Evolutionary conservation across 2,797 vertebrate species (phyloP), one percentile per base, ranked within the genome.

Genomic region (Pitangus sulphuratus): DNA sequence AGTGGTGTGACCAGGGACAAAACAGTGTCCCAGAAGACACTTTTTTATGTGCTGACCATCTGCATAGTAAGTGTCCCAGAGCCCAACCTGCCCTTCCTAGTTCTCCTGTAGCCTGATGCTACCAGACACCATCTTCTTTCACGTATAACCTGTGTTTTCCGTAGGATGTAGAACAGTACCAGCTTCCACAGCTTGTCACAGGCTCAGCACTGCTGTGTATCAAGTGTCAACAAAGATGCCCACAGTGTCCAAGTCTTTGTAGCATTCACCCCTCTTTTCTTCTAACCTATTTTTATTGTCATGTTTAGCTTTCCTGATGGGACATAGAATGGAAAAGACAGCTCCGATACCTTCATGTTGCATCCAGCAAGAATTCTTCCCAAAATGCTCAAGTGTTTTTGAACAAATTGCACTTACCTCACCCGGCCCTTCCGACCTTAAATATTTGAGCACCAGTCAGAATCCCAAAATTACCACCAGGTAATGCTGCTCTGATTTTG

Each of bases 1-100:
- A 18, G 50, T 3, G 10, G 6, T 18, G 17, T 2, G 6, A 39
- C 14, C 3, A 2, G 33, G 57, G 33, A 40, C 1, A 1, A 81
- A 85, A 50, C 18, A 35, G 28, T 18, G 50, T 26, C 2, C 6
- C 39, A 72, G 30, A 44, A 51, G 16, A 54, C 35, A 12, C 26
- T 42, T 68, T 4, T n/a, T 28, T 35, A 30, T 8, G 15, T 9
- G n/a, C 57, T 85, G 48, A n/a, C n/a, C 19, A 31, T 8, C 15
- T 18, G 21, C 50, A 77, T 26, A 47, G 48, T 26, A 42, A 45
- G 50, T n/a, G 13, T 33, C 26, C n/a, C 39, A 42, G 42, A 61
- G 50, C n/a, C 35, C 53, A 75, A 0, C 25, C 35, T 48, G n/a
- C 9, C 44, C 25, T 53, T 74, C 64, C 69, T 14, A 18, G 19